Conservation (phyloP, 2,113 vertebrate genomes). For the Fulica atra region DNA sequence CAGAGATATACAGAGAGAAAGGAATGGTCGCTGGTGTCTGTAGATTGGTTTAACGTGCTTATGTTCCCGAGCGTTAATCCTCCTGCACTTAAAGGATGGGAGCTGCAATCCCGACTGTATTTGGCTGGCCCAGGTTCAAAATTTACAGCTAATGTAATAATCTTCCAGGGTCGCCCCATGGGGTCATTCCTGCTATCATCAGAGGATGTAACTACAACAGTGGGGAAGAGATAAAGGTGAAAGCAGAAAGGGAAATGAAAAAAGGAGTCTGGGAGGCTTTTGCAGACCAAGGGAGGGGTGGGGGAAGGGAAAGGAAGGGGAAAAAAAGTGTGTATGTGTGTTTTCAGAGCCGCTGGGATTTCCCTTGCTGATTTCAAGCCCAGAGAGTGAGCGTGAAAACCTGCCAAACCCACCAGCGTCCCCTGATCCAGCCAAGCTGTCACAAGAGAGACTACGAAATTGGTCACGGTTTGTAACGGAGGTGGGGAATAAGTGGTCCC, state of each 20-base stretch:
- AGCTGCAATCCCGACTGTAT: conserved; percentile 25
- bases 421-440: not conserved
- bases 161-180: not conserved
- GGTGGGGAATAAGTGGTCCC: not conserved
- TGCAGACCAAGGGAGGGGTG: not conserved
- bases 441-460: not conserved
- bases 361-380: conserved; percentile 10
- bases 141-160: conserved; percentile 48
- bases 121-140: conserved; percentile 23
- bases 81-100: conserved; percentile 60
- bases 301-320: not conserved
- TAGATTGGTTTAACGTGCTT: conserved; percentile 27
- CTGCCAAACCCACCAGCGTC: not conserved
- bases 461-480: fast-evolving
- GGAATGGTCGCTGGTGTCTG: conserved; percentile 24
- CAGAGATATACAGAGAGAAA: conserved; percentile 44
- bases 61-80: conserved; percentile 33
- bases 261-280: not conserved
- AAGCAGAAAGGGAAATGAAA: conserved; percentile 8
- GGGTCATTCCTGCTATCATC: conserved; percentile 42
- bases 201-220: conserved; percentile 16
- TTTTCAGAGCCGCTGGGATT: not conserved
- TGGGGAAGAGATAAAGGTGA: not conserved
- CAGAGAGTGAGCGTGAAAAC: not conserved
- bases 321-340: not conserved